Conservation (phyloP, 30 jellyfish, hydroid and myxozoan genomes). For the Nemopilema nomurai region DNA sequence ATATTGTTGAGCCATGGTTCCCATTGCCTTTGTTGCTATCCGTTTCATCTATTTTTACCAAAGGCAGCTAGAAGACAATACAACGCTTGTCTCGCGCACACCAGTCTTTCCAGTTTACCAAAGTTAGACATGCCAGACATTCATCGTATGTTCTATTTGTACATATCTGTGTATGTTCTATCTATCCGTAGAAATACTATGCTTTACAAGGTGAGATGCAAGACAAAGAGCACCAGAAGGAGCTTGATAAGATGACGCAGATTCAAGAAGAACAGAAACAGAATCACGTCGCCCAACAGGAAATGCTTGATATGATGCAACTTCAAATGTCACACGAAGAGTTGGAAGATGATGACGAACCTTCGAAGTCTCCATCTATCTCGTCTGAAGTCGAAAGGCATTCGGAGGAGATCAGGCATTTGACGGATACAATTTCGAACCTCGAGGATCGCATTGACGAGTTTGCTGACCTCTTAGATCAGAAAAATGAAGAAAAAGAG, state of each 20-base stretch:
- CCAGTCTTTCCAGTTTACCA: too few relatives aligned
- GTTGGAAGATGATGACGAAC: conserved; percentile 32
- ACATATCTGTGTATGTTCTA: too few relatives aligned
- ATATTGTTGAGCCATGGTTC: too few relatives aligned
- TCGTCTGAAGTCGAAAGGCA: conserved; percentile 42
- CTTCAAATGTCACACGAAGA: conserved; percentile 64
- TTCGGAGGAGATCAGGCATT: conserved; percentile 67
- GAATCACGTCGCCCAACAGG: conserved; percentile 76
- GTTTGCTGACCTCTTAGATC: conserved; percentile 62
- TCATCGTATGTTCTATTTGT: not conserved
- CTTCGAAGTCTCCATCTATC: conserved; percentile 1
- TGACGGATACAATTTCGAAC: conserved; percentile 62
- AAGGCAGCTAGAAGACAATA: too few relatives aligned
- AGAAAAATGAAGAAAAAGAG: conserved; percentile 54
- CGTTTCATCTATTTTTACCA: too few relatives aligned
- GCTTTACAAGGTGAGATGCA: conserved; percentile 52
- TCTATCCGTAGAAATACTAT: conserved; percentile 44
- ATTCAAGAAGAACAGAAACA: conserved; percentile 50
- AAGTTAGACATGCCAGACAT: not conserved
- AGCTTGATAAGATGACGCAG: conserved; percentile 45
- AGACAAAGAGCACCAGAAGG: conserved; percentile 43
- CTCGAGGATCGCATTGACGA: conserved; percentile 72
- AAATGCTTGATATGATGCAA: conserved; percentile 74
- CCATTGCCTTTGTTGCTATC: too few relatives aligned
- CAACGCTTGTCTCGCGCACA: too few relatives aligned